phyloP scores from a whole-genome alignment of 1,140 invertebrate species.

The Cotesia glomerata region DNA sequence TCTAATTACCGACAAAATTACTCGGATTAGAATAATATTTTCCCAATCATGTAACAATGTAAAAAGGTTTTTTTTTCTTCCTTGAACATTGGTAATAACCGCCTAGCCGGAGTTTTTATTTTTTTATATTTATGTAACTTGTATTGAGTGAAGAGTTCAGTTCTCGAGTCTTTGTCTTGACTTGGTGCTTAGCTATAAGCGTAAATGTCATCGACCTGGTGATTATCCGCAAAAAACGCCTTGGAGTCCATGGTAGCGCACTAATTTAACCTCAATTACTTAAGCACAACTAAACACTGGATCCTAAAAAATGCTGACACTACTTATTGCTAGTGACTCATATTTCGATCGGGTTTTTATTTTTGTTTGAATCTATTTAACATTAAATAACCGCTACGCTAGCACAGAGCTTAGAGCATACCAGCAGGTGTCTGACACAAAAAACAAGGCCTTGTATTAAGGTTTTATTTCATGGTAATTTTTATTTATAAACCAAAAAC shows the following conservation, averaged over 20 bases:
- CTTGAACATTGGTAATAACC: neutral
- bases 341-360: neutral
- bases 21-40: conserved; percentile 15
- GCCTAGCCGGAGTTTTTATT: neutral
- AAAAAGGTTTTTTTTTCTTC: neutral
- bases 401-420: neutral
- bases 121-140: too few relatives aligned
- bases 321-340: neutral
- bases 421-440: neutral
- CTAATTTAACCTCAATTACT: neutral
- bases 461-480: too few relatives aligned
- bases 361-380: neutral
- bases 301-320: neutral
- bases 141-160: too few relatives aligned
- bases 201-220: conserved; percentile 11
- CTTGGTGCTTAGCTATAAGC: too few relatives aligned
- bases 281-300: neutral
- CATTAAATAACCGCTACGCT: neutral
- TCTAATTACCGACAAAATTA: conserved; percentile 49
- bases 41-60: conserved; percentile 14
- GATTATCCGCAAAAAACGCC: neutral
- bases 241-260: too few relatives aligned
- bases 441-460: neutral
- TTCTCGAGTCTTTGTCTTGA: too few relatives aligned
- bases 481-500: too few relatives aligned